Percentiles rank a stretch among this genome's conserved stretches.
Conservation (phyloP, 2,888 invertebrate species). For the Diarsia rubi region DNA sequence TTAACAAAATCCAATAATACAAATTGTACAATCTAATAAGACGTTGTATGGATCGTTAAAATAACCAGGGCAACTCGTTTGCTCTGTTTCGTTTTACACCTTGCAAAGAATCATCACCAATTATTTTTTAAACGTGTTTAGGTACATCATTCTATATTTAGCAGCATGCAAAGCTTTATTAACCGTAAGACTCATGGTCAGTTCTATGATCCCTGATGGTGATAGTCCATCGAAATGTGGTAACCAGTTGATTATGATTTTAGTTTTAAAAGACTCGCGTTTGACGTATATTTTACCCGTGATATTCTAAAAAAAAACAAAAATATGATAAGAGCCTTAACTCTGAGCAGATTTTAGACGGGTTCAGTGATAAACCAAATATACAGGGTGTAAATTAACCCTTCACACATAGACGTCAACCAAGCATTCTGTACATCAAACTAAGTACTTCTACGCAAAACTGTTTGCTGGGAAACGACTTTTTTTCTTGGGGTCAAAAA, state of each 20-base stretch:
- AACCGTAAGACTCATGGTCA: not conserved
- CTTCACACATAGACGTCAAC: too few relatives aligned
- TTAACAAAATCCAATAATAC: conserved; percentile 13
- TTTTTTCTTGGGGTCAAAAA: too few relatives aligned
- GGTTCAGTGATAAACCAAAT: fast-evolving
- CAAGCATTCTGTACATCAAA: too few relatives aligned
- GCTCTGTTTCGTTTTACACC: conserved; percentile 35
- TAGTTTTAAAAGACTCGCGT: not conserved
- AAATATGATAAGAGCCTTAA: not conserved
- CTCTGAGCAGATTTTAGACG: not conserved
- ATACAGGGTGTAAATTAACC: too few relatives aligned
- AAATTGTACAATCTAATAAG: conserved; percentile 31
- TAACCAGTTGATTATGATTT: not conserved
- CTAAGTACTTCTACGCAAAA: too few relatives aligned
- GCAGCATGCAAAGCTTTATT: conserved; percentile 11
- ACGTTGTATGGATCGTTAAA: conserved; percentile 13
- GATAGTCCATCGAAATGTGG: not conserved
- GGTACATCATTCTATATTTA: conserved; percentile 31
- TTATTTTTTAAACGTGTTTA: conserved; percentile 36
- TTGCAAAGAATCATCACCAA: conserved; percentile 36
- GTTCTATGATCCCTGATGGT: not conserved
- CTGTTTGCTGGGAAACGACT: too few relatives aligned
- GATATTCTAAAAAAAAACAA: not conserved
- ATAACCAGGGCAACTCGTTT: conserved; percentile 30
- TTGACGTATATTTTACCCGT: not conserved